These are phyloP conservation scores for Crotalus viridis DNA, from an alignment of 2,113 vertebrate genomes.

Conservation along the genomic window DNA sequence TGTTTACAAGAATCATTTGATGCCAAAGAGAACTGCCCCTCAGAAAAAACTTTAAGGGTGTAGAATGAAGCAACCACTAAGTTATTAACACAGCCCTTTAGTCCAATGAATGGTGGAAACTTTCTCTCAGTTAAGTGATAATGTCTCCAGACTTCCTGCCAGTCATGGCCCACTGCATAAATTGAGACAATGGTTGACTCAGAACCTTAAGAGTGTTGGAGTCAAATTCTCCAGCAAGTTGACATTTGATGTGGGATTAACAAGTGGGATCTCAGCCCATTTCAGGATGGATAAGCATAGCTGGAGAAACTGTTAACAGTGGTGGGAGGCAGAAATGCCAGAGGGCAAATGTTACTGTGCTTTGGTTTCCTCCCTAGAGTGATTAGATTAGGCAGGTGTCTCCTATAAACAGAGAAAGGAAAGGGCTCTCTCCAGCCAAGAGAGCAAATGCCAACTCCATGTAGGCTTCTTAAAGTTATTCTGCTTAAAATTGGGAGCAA, in stretches of 20 bases:
- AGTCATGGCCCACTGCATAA: neutral
- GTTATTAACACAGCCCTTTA: conserved; percentile 12
- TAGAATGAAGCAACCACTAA: neutral
- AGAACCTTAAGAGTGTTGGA: conserved; percentile 5
- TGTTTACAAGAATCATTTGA: conserved; percentile 4
- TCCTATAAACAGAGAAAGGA: conserved; percentile 14
- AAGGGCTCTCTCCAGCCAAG: neutral
- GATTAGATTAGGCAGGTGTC: conserved; percentile 30
- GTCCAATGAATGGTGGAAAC: neutral
- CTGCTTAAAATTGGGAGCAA: neutral
- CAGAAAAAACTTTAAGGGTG: neutral
- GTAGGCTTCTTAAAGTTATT: neutral
- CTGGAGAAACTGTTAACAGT: neutral
- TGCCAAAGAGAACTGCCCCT: neutral
- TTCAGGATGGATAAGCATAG: neutral
- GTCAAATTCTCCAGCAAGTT: neutral
- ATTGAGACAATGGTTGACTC: conserved; percentile 21
- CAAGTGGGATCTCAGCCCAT: neutral
- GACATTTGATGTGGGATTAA: conserved; percentile 12
- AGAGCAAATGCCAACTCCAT: neutral
- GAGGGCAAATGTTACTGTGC: neutral
- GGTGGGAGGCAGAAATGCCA: neutral
- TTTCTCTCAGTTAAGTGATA: neutral
- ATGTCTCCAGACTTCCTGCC: neutral
- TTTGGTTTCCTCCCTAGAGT: conserved; percentile 15